Conservation (phyloP, 2,113 vertebrate species). For the Cricetomys ansorgei region DNA sequence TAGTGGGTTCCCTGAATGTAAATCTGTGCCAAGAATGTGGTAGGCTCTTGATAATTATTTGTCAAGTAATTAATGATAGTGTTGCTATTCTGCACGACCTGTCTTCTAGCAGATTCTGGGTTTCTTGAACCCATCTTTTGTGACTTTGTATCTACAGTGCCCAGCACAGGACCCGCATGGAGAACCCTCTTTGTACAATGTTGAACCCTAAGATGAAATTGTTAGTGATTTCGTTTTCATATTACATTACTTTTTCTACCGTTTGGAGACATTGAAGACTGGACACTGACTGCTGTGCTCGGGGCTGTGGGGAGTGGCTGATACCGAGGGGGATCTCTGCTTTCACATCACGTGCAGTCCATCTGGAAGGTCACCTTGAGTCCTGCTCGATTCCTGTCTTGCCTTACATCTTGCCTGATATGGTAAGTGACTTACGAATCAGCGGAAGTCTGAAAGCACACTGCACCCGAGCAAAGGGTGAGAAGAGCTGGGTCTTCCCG, state of each 20-base stretch:
- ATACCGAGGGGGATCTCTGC: background rate
- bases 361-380: background rate
- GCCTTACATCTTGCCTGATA: background rate
- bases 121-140: background rate
- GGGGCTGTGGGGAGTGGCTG: background rate
- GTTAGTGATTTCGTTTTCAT: slow-evolving; percentile 26
- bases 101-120: background rate
- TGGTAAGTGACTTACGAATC: background rate
- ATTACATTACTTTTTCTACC: slow-evolving; percentile 7
- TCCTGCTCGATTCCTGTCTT: background rate
- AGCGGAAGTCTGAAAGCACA: background rate
- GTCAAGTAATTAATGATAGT: background rate
- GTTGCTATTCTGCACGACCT: background rate
- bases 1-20: background rate
- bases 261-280: background rate
- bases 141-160: background rate
- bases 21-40: background rate
- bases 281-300: background rate
- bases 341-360: background rate
- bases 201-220: background rate
- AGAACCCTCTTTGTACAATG: background rate
- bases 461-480: background rate
- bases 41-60: background rate
- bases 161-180: background rate
- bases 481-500: background rate